phyloP scores from a whole-genome alignment of 2,797 vertebrate species.

The Hylomyscus alleni region DNA sequence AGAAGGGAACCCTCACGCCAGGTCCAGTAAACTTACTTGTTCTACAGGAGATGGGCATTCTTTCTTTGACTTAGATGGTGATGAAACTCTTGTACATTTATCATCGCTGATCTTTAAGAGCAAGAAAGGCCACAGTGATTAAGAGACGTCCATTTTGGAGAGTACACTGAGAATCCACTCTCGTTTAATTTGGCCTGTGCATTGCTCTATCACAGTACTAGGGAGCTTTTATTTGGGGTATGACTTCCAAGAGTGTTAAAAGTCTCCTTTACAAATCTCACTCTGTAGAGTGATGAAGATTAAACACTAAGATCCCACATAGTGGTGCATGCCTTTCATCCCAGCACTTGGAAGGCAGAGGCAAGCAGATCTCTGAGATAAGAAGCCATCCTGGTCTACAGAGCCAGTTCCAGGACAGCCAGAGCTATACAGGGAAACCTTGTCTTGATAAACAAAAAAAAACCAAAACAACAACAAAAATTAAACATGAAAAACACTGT shows the following conservation, averaged over 20 bases:
- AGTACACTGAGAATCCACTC: neutral
- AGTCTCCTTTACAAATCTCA: neutral
- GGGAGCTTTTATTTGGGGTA: neutral
- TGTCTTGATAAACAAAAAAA: neutral
- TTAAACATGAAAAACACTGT: neutral
- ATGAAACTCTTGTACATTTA: conserved; percentile 85
- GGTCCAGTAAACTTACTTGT: conserved; percentile 85
- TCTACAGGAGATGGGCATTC: conserved; percentile 86
- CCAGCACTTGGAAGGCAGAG: neutral
- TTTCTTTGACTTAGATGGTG: conserved; percentile 88
- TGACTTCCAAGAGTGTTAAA: neutral
- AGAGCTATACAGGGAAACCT: neutral
- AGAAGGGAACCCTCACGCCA: neutral
- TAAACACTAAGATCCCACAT: neutral
- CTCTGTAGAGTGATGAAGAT: neutral
- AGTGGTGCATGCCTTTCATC: neutral
- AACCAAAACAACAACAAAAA: neutral
- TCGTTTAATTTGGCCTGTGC: neutral
- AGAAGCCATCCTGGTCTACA: too few relatives aligned
- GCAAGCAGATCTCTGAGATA: neutral
- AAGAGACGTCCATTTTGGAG: neutral
- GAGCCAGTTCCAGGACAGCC: neutral
- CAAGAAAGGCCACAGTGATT: conserved; percentile 63
- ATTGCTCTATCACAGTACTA: neutral
- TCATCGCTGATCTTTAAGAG: conserved; percentile 86